phyloP scores from a whole-genome alignment of 2,888 invertebrate species.

The Mesoligia furuncula region DNA sequence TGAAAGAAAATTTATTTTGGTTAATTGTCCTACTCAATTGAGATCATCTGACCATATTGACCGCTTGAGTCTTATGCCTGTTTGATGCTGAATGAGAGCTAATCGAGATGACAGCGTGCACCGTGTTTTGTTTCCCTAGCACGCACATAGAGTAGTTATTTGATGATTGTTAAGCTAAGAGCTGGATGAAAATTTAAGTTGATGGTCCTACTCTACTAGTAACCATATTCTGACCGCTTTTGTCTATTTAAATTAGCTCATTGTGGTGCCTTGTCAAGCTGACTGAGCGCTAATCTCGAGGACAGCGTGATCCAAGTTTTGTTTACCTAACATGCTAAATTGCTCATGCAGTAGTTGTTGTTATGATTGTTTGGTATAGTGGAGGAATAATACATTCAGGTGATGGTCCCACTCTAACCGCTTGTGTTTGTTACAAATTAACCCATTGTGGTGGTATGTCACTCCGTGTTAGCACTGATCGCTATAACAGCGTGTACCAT shows the following conservation, averaged over 20 bases:
- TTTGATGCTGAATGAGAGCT: slow-evolving; percentile 13
- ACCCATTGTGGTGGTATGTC: slow-evolving; percentile 26
- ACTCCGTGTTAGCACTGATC: slow-evolving; percentile 1
- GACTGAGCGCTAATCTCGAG: slow-evolving; percentile 13
- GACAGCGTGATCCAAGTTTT: slow-evolving; percentile 7
- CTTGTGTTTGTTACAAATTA: slow-evolving; percentile 51
- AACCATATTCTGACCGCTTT: neutral
- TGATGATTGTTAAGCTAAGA: neutral
- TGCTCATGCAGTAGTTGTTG: neutral
- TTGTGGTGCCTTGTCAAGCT: slow-evolving; percentile 26
- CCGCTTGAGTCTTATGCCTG: neutral
- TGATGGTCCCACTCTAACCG: neutral
- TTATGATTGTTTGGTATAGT: neutral
- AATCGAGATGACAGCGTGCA: neutral
- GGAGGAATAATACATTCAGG: neutral
- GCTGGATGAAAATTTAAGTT: neutral
- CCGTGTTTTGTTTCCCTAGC: slow-evolving; percentile 23
- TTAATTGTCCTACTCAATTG: neutral
- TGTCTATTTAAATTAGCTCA: slow-evolving; percentile 54
- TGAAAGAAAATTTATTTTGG: neutral
- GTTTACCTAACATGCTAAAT: slow-evolving; percentile 13
- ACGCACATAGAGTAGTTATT: neutral
- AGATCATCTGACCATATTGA: neutral
- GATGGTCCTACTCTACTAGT: neutral
- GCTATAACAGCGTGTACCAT: neutral